Conservation (phyloP, 2,797 vertebrate genomes). For the Thalassophryne amazonica region DNA sequence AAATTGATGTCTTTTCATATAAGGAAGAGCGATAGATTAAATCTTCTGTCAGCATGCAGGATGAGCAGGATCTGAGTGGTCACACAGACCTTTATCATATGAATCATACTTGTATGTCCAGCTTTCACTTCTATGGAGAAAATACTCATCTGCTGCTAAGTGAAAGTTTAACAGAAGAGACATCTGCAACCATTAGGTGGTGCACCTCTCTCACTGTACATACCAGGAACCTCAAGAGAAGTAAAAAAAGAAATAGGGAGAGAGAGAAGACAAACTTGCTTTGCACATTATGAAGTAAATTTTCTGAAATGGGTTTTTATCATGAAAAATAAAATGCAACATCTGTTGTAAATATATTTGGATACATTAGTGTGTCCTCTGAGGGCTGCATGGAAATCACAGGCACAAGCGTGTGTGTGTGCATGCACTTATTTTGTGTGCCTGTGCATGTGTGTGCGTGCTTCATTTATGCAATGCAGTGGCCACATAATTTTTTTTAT, state of each 20-base stretch:
- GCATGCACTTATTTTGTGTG: conserved; percentile 9
- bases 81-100: background rate
- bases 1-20: too few relatives aligned
- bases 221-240: conserved; percentile 43
- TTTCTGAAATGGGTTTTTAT: conserved; percentile 82
- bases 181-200: conserved; percentile 76
- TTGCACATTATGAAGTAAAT: conserved; percentile 76
- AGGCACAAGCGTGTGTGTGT: conserved; percentile 26
- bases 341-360: conserved; percentile 87
- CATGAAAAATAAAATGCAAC: conserved; percentile 86
- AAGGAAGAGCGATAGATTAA: too few relatives aligned
- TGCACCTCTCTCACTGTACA: conserved; percentile 77
- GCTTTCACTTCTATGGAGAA: conserved; percentile 8
- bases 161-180: conserved; percentile 24
- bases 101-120: background rate
- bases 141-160: background rate
- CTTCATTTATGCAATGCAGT: conserved; percentile 42
- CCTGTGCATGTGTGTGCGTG: background rate
- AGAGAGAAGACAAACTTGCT: conserved; percentile 51
- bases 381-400: conserved; percentile 66
- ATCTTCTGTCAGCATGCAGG: background rate
- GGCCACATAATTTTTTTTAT: conserved; percentile 51
- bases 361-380: conserved; percentile 83
- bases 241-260: conserved; percentile 20
- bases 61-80: background rate